These are phyloP conservation scores for Xenopus borealis DNA, from an alignment of 2,113 vertebrate species.

Conservation along the genomic window DNA sequence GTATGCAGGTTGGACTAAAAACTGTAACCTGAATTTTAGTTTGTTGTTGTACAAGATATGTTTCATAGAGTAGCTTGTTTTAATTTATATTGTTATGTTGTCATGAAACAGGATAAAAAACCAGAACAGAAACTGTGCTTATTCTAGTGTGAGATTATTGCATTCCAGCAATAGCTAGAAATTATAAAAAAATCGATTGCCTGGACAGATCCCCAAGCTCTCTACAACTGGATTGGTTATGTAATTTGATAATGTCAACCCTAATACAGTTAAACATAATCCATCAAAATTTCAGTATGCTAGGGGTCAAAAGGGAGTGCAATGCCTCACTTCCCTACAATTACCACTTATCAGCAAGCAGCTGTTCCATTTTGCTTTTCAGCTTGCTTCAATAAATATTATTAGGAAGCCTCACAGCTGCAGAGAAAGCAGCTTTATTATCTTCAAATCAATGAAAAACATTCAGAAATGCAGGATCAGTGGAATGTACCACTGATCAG, in stretches of 20 bases:
- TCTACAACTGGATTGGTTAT: conserved; percentile 55
- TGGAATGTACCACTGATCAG: too few species aligned
- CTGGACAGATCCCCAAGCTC: too few species aligned
- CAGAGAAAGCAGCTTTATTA: conserved; percentile 88
- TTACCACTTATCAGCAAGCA: conserved; percentile 92
- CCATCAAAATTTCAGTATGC: conserved; percentile 81
- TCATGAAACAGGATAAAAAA: too few species aligned
- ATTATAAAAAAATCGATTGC: too few species aligned
- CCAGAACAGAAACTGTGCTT: too few species aligned
- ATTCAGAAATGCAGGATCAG: neutral
- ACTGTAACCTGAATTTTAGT: too few species aligned
- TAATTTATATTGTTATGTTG: too few species aligned
- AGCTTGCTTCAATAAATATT: conserved; percentile 86
- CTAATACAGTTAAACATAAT: conserved; percentile 84
- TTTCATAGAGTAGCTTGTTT: too few species aligned
- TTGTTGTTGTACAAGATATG: too few species aligned
- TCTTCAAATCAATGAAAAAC: conserved; percentile 75
- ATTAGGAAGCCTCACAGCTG: conserved; percentile 81
- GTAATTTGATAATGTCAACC: conserved; percentile 94
- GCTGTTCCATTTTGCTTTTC: conserved; percentile 71
- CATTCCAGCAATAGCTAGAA: too few species aligned
- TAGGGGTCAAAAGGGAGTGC: conserved; percentile 77
- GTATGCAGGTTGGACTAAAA: too few species aligned
- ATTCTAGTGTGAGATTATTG: too few species aligned
- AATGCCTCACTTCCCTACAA: conserved; percentile 78